Conservation (phyloP, 1,140 invertebrate species). For the Tyrophagus putrescentiae region DNA sequence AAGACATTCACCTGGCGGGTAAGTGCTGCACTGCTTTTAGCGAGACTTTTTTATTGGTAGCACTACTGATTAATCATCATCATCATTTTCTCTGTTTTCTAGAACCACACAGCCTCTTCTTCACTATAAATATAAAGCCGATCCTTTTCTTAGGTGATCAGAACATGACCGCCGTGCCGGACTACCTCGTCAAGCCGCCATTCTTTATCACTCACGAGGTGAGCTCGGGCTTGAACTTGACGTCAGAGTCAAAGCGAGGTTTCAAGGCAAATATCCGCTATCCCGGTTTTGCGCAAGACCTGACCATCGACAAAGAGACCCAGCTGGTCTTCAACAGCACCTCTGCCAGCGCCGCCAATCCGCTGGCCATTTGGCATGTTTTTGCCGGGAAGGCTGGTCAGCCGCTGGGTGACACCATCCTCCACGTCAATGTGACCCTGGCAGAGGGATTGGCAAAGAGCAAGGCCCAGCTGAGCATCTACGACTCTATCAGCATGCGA, state of each 20-base stretch:
- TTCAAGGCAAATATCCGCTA: not conserved
- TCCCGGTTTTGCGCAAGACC: not conserved
- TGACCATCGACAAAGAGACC: not conserved
- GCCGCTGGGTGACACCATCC: not conserved
- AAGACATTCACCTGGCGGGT: not conserved
- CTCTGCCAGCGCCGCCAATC: not conserved
- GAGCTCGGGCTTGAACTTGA: too few relatives aligned
- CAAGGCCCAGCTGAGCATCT: not conserved
- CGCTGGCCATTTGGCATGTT: constrained; percentile 1
- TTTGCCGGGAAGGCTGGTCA: not conserved
- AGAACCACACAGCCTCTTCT: too few relatives aligned
- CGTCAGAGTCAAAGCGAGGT: too few relatives aligned
- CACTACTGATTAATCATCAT: too few relatives aligned
- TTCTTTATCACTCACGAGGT: too few relatives aligned
- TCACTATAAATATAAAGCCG: too few relatives aligned
- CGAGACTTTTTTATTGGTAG: too few relatives aligned
- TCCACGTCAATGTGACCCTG: not conserved
- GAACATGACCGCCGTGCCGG: too few relatives aligned
- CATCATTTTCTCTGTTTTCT: too few relatives aligned
- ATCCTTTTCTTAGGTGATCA: too few relatives aligned
- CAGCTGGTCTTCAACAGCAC: not conserved
- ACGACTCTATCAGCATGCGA: constrained; percentile 9
- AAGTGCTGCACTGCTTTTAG: too few relatives aligned
- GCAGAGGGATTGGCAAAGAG: not conserved
- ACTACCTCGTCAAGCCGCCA: too few relatives aligned